Evolutionary conservation across 2,888 invertebrate species (phyloP).

Genomic region (Polia nebulosa): DNA sequence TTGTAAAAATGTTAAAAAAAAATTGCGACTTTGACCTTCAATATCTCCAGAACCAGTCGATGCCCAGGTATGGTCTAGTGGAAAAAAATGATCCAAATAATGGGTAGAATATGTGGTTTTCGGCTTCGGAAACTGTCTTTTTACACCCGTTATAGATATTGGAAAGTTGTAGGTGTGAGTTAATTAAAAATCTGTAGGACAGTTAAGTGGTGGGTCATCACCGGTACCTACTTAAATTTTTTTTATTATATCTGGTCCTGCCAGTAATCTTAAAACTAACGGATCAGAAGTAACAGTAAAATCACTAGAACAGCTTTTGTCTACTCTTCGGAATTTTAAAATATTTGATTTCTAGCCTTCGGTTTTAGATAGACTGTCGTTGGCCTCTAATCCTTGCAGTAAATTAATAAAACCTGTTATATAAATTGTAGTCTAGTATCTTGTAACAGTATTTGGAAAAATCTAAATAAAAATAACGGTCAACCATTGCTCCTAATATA

Average conservation of each 20-base stretch:
- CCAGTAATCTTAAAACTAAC: constrained; percentile 13
- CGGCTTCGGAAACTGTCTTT: too few species aligned
- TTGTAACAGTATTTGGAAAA: constrained; percentile 9
- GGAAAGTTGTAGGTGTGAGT: constrained; percentile 1
- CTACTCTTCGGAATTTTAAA: constrained; percentile 21
- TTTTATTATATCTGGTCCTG: background rate
- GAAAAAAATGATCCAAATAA: too few species aligned
- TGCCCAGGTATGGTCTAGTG: too few species aligned
- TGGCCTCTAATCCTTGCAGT: constrained; percentile 12
- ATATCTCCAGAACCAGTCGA: too few species aligned
- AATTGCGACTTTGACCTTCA: too few species aligned
- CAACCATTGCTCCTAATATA: background rate
- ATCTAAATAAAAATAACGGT: constrained; percentile 11
- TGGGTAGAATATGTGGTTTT: too few species aligned
- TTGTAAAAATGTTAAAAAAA: too few species aligned
- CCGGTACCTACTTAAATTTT: background rate
- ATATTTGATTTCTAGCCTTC: constrained; percentile 1
- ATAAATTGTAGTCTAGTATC: background rate
- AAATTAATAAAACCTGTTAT: constrained; percentile 31
- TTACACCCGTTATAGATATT: too few species aligned
- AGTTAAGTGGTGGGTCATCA: constrained; percentile 3
- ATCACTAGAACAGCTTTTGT: background rate
- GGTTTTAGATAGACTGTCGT: constrained; percentile 1
- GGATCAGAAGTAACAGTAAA: constrained; percentile 34
- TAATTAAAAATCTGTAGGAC: background rate